A percentile compares a stretch with the other conserved stretches of the same genome.
Conservation (phyloP, 1,140 invertebrate genomes). For the Anoplolepis gracilipes region DNA sequence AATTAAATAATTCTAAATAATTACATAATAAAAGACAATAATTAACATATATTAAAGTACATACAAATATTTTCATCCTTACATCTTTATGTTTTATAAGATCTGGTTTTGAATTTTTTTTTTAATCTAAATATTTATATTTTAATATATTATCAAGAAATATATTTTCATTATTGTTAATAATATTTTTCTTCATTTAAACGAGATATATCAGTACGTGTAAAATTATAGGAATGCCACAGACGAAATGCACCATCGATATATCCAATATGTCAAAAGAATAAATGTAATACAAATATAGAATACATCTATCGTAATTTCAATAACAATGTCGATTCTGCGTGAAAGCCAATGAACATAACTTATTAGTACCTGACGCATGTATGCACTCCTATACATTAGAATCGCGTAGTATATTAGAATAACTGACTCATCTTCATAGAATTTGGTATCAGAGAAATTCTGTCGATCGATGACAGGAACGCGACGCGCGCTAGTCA, state of each 20-base stretch:
- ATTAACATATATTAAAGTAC: too few species aligned
- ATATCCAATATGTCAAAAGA: neutral
- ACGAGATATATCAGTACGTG: too few species aligned
- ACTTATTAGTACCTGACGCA: conserved; percentile 55
- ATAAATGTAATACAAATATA: neutral
- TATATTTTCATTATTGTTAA: too few species aligned
- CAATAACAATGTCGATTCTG: neutral
- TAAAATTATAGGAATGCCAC: neutral
- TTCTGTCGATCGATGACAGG: conserved; percentile 69
- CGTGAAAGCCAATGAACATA: conserved; percentile 21
- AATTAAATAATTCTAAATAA: too few species aligned
- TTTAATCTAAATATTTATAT: too few species aligned
- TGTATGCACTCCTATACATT: conserved; percentile 27
- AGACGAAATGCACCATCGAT: neutral
- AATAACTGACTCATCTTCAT: conserved; percentile 58
- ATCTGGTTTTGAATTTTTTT: neutral
- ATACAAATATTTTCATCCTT: too few species aligned
- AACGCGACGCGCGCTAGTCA: conserved; percentile 42
- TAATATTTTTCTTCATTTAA: neutral
- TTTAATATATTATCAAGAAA: neutral
- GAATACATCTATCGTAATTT: conserved; percentile 19
- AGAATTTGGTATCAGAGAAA: conserved; percentile 79
- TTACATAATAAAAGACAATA: too few species aligned
- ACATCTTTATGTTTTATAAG: neutral
- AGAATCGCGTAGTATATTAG: conserved; percentile 28